Evolutionary conservation across 2,113 vertebrate species (phyloP).

Genomic region (Pionites leucogaster): DNA sequence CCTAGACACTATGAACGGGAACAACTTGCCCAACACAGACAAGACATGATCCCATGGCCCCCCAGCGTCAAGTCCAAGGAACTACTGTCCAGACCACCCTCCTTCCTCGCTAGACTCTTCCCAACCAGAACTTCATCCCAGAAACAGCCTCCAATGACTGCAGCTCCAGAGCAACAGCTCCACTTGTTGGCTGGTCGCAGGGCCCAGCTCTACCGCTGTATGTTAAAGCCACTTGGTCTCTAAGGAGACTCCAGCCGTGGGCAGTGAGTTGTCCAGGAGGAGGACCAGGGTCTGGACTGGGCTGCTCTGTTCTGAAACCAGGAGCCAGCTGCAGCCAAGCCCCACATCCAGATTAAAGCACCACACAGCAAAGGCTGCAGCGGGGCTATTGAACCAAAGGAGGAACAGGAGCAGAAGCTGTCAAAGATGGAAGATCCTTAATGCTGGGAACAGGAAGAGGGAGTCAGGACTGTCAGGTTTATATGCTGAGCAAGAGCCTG

Average conservation of each 20-base stretch:
- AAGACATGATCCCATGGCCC: neutral
- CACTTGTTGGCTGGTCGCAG: rapidly evolving
- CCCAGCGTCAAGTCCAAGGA: neutral
- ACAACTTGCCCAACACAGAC: neutral
- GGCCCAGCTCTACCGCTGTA: neutral
- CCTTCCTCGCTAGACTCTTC: neutral
- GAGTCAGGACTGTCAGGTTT: neutral
- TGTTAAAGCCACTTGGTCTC: neutral
- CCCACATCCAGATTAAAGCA: neutral
- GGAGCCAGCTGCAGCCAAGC: neutral
- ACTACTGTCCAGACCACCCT: neutral
- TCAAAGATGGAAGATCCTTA: neutral
- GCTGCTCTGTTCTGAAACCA: neutral
- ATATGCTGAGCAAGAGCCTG: neutral
- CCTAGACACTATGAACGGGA: neutral
- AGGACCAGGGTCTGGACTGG: neutral
- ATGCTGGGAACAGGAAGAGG: neutral
- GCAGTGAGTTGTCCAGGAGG: neutral
- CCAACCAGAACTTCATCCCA: neutral
- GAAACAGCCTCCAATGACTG: neutral
- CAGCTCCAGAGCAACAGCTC: neutral
- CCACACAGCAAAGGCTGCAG: neutral
- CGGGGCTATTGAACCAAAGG: neutral
- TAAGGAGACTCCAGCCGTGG: neutral
- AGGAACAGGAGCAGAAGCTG: neutral